Base-by-base conservation (phyloP, 2,797 vertebrate genomes). In the Cyclura pinguis region DNA sequence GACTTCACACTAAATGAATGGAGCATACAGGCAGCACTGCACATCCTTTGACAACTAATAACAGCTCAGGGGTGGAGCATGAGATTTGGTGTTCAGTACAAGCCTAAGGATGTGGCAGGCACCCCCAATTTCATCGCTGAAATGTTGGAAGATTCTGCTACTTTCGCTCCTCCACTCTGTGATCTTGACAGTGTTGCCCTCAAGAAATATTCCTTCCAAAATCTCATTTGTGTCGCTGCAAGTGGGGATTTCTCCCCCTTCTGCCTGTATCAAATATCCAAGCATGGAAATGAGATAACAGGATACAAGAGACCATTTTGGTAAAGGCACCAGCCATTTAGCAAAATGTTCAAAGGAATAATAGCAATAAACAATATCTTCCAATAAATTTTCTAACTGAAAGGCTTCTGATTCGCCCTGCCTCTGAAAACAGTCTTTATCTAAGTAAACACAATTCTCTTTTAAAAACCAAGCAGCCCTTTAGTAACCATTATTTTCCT, bases 341-440 rank as follows among this genome's bases (percentile, higher is more conserved):
- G 92, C 57, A 93, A 93, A 90, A 88, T 38, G 50, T 80, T 59
- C 32, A 89, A 73, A 59, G 32, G 22, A 93, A 92, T 77, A 93
- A 94, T n/a, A 88, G 67, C n/a, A 74, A 87, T 90, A 83, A 92
- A 89, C 62, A 93, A 47, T 80, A 89, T 82, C 42, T 92, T 84
- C 27, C 77, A 92, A 92, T 78, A 92, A 88, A 89, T 27, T 62
- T 91, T 94, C 35, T 89, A 78, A 95, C 85, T 84, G 87, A 42
- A 94, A 90, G 52, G 29, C 0, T 93, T 93, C 89, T 89, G 69
- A 90, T 94, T 91, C 72, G 38, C 91, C 86, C 84, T 83, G 42
- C 64, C 91, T 95, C 89, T 94, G 89, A 94, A 94, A 95, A 92
- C 42, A 6, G 0, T 90, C 47, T 91, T 94, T 93, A 90, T 88